Evolutionary conservation across 2,113 vertebrate genomes (phyloP), one percentile per base, ranked within the genome.

Genomic region (Crypturellus undulatus): DNA sequence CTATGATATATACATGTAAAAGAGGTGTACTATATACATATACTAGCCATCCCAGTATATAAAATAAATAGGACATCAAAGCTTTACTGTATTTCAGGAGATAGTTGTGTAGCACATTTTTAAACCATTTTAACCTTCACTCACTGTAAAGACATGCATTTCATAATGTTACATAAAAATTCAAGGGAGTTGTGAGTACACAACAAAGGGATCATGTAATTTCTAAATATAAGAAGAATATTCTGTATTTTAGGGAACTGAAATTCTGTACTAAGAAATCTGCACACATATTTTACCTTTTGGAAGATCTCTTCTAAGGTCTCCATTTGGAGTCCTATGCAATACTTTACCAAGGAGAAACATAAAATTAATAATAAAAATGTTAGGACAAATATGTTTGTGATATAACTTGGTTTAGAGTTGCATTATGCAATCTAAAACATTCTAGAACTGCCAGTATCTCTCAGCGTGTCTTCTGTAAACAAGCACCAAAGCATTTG

Each of bases 201-300:
- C 1, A 8, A 43, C 25, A 51, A 83, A 63, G 3, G 7, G 67
- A 21, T 32, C 3, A 38, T 62, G 17, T 0, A 1, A 9, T 38
- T 28, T 52, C 67, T 83, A 77, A 72, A 42, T 47, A 28, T 3
- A 58, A 9, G 3, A 77, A 62, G 5, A 34, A 22, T 68, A 40
- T 52, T 73, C n/a, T 77, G 10, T 8, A 51, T 89, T 86, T 72
- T n/a, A 63, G 38, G 63, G 69, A 63, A 72, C 12, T 25, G 17
- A 40, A 6, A 28, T 9, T 36, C 22, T 80, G 8, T 26, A 10
- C 12, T 45, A 25, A 67, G n/a, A 87, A 58, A 1, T 58, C 12
- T 24, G 20, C 20, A 7, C 6, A 3, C n/a, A 12, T 62, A n/a
- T 79, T 47, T 85, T 77, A 47, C 12, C 12, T 52, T 58, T 34